Conservation (phyloP, 2,113 vertebrate species). For the Grantiella picta region DNA sequence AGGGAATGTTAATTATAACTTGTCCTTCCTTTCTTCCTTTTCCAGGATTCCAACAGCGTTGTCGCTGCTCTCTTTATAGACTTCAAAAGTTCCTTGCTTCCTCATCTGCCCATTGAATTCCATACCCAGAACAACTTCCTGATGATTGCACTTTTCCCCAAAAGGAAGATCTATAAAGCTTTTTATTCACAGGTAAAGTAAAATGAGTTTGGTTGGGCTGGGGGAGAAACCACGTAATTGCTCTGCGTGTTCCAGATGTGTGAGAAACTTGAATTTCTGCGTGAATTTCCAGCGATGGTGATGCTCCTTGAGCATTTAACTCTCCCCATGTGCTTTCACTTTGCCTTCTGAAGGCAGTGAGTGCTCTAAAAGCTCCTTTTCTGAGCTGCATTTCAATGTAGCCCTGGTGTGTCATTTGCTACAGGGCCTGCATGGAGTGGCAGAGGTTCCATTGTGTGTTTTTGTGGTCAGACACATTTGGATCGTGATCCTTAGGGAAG, state of each 20-base stretch:
- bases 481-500: background rate
- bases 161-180: slow-evolving; percentile 84
- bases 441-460: slow-evolving; percentile 39
- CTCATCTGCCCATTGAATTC: slow-evolving; percentile 86
- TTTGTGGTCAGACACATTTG: slow-evolving; percentile 29
- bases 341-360: background rate
- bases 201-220: background rate
- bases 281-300: background rate
- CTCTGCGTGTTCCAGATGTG: background rate
- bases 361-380: background rate
- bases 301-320: background rate
- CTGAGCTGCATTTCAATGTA: background rate
- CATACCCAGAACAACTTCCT: slow-evolving; percentile 77
- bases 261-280: background rate
- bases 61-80: slow-evolving; percentile 85
- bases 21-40: background rate
- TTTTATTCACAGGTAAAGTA: slow-evolving; percentile 88
- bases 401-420: background rate
- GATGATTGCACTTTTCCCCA: slow-evolving; percentile 85
- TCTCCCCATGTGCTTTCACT: slow-evolving; percentile 14
- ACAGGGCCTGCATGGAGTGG: background rate
- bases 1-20: background rate
- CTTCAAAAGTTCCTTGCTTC: slow-evolving; percentile 78
- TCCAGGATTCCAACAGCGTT: slow-evolving; percentile 81
- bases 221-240: background rate